Evolutionary conservation across 2,797 vertebrate species (phyloP), one percentile per base, ranked within the genome.

Genomic region (Smutsia gigantea): DNA sequence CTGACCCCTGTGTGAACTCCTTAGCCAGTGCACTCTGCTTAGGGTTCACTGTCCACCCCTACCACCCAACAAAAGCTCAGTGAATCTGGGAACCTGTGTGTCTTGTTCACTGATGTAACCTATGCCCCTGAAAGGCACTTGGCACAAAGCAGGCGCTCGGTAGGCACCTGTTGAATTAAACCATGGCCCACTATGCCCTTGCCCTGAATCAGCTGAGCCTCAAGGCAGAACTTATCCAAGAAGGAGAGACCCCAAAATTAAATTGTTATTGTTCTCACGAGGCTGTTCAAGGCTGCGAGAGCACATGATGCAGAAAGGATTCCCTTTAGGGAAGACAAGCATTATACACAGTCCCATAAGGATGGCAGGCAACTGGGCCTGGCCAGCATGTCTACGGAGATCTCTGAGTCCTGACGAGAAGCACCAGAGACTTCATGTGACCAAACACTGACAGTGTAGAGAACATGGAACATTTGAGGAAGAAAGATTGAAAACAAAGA

Each of bases 121-220:
- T 39, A 7, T 12, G 29, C 18, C 19, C 64, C 21, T 0, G 46
- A 29, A 19, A 29, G 25, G 27, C 11, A 53, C 63, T 2, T 2
- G 0, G 55, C 39, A 15, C 2, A 23, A 0, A 49, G 18, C 0
- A 29, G 19, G 18, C 1, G 5, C 64, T 46, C 72, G 2, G 0
- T 9, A 51, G 23, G 10, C 0, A 14, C 1, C 8, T 66, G 14
- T 21, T 37, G 7, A 81, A 15, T 21, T 7, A 27, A 15, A 31
- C 14, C 18, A 15, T 2, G 29, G 34, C 27, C 75, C 14, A 23
- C 2, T 1, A 10, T 4, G 63, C 3, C 25, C 21, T 4, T 31
- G 51, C 34, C 75, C 51, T 23, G 53, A 59, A 27, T 75, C 0
- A 75, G 42, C 68, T 27, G 46, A 64, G 31, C 55, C 55, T 53